Percentiles rank a stretch among this genome's conserved stretches.
These are phyloP conservation scores for Chloroceryle inda DNA, from an alignment of 2,797 vertebrate genomes.

Conservation along the genomic window DNA sequence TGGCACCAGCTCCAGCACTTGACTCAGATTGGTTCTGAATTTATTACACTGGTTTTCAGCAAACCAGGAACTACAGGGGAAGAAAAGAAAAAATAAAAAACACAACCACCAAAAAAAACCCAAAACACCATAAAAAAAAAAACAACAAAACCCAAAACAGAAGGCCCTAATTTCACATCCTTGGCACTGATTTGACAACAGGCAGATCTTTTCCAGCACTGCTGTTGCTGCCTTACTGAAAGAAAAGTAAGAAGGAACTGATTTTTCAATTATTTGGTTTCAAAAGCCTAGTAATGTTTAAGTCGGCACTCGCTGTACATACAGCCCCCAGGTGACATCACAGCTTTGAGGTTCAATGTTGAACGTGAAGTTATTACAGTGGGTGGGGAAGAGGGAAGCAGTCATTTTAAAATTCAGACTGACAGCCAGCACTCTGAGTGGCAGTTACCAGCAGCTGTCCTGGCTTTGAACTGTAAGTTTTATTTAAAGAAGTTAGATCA, in stretches of 20 bases:
- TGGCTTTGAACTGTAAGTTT: slow-evolving; percentile 50
- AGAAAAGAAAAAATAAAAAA: neutral
- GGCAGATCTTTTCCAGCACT: neutral
- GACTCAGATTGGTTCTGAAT: neutral
- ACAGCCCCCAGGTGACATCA: slow-evolving; percentile 39
- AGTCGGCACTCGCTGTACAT: neutral
- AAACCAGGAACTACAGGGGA: neutral
- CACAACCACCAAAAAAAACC: neutral
- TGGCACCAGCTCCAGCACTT: neutral
- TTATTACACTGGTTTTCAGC: neutral
- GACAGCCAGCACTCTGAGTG: slow-evolving; percentile 17
- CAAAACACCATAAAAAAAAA: too few species aligned
- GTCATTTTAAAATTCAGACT: slow-evolving; percentile 44
- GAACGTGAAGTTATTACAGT: slow-evolving; percentile 41
- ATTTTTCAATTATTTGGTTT: slow-evolving; percentile 38
- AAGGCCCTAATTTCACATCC: neutral
- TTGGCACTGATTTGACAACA: neutral
- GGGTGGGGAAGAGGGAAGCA: slow-evolving; percentile 28
- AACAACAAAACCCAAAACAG: neutral
- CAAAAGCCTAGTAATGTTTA: slow-evolving; percentile 20
- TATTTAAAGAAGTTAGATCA: slow-evolving; percentile 57
- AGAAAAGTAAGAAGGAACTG: slow-evolving; percentile 24
- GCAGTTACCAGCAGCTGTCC: slow-evolving; percentile 33
- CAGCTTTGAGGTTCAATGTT: slow-evolving; percentile 43
- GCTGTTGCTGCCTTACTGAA: neutral